phyloP scores from a whole-genome alignment of 2,888 invertebrate genomes.

The Nowickia ferox region DNA sequence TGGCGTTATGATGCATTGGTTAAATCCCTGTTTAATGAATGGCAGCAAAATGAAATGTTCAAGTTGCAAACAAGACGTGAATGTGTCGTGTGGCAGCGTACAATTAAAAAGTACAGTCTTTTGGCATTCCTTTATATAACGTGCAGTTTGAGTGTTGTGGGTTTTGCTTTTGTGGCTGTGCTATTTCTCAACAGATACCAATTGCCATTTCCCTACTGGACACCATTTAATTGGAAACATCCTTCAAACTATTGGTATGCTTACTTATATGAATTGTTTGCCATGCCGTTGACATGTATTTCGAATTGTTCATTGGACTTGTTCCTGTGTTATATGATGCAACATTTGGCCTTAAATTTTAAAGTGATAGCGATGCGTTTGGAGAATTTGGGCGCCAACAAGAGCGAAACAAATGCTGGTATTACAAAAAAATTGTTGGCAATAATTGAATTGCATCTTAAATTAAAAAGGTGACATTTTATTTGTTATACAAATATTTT shows the following conservation, averaged over 20 bases:
- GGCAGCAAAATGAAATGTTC: conserved; percentile 70
- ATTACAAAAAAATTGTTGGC: conserved; percentile 38
- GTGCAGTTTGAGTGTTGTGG: conserved; percentile 56
- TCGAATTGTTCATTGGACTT: conserved; percentile 76
- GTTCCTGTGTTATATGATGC: conserved; percentile 77
- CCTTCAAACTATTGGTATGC: conserved; percentile 74
- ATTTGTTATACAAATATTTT: not conserved
- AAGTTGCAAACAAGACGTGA: conserved; percentile 73
- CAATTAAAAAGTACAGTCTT: conserved; percentile 72
- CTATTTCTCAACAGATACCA: conserved; percentile 72
- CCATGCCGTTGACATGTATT: conserved; percentile 76
- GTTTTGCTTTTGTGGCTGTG: conserved; percentile 72
- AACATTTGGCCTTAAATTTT: conserved; percentile 77
- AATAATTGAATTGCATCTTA: conserved; percentile 61
- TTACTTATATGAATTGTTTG: conserved; percentile 76
- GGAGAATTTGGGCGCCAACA: conserved; percentile 58
- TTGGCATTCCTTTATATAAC: conserved; percentile 70
- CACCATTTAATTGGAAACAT: conserved; percentile 78
- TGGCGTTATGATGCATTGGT: conserved; percentile 74
- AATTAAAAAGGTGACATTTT: conserved; percentile 60
- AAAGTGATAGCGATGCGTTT: conserved; percentile 76
- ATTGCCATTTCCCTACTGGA: conserved; percentile 78
- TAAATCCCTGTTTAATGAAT: conserved; percentile 73
- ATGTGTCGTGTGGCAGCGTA: conserved; percentile 72
- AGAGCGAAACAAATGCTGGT: conserved; percentile 11